Base-by-base conservation (phyloP, 2,797 vertebrate genomes). In the Nyctalus aviator region DNA sequence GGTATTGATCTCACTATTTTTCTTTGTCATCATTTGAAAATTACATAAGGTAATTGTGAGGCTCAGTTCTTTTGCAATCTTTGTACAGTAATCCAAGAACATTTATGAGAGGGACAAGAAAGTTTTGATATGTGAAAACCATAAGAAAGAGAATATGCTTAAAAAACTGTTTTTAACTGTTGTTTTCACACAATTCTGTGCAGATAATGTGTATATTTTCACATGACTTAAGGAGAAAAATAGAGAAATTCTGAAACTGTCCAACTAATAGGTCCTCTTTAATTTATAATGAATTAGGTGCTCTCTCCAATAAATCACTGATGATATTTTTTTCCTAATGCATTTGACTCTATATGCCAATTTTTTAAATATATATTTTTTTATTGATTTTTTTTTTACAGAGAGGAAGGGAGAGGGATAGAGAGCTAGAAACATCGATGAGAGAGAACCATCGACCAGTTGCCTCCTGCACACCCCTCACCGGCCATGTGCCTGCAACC, bases 11-110 rank as follows among this genome's bases (percentile, higher is more conserved):
- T 64, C 41, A 35, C 37, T 93, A 30, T 77, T 83, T 35, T 84
- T 84, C 37, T 75, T 75, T 57, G 55, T 68, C 15, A 78, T 91
- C 32, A 35, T 46, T 75, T 93, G 78, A 55, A 76, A 95, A 37
- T 77, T 76, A 55, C 17, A 8, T 46, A 64, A 81, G 53, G 53
- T 44, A 12, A 53, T 59, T 89, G 27, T 84, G 44, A 89, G 59
- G 32, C 11, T 32, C 14, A 27, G 66, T 17, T 81, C 13, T 68
- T 81, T 48, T 75, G 32, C 21, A 81, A 23, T 68, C 48, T 75
- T 85, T 79, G 41, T 48, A 17, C 44, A 18, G n/a, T 66, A 66
- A 66, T 44, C 20, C 2, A 83, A 83, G 55, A 85, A 85, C 59
- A 87, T 71, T 44, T 91, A 15, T 66, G 50, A 85, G 44, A 23